These are phyloP conservation scores for Nomada ruficornis DNA, from an alignment of 2,888 invertebrate genomes.

Conservation along the genomic window DNA sequence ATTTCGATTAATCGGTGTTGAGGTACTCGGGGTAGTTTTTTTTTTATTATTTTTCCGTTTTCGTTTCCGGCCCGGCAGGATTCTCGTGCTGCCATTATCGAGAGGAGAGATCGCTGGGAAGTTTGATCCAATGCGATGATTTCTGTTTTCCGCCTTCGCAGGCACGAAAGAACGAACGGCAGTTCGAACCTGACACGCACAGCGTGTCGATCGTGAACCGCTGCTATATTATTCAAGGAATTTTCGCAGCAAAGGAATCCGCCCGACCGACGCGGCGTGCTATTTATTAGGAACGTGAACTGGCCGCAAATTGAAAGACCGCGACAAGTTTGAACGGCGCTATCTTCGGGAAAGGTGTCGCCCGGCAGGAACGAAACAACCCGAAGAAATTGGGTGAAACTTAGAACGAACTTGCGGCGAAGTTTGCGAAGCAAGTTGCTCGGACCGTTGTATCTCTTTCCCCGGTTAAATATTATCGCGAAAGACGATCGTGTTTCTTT, in stretches of 20 bases:
- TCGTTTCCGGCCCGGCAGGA: too few species aligned
- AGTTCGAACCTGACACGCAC: neutral
- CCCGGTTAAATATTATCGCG: constrained; percentile 23
- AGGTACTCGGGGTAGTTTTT: too few species aligned
- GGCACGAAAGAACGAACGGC: constrained; percentile 18
- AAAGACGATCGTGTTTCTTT: neutral
- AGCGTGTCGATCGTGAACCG: too few species aligned
- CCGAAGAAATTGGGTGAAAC: constrained; percentile 38
- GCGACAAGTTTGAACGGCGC: constrained; percentile 20
- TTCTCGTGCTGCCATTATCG: too few species aligned
- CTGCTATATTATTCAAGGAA: constrained; percentile 26
- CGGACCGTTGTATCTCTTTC: constrained; percentile 5
- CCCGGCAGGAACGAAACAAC: constrained; percentile 4
- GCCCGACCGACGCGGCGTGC: neutral
- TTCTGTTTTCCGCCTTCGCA: constrained; percentile 12
- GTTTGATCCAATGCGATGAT: neutral
- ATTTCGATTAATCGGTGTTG: too few species aligned
- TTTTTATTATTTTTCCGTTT: neutral
- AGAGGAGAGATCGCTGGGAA: neutral
- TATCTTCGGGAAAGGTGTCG: constrained; percentile 5
- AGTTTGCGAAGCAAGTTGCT: constrained; percentile 16
- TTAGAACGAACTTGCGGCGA: constrained; percentile 12
- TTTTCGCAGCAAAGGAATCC: constrained; percentile 13
- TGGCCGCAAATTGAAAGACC: neutral
- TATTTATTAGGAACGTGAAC: neutral